A percentile compares a stretch with the other conserved stretches of the same genome.
Conservation (phyloP, 2,888 invertebrate species). For the Ichneumoninae sp. region DNA sequence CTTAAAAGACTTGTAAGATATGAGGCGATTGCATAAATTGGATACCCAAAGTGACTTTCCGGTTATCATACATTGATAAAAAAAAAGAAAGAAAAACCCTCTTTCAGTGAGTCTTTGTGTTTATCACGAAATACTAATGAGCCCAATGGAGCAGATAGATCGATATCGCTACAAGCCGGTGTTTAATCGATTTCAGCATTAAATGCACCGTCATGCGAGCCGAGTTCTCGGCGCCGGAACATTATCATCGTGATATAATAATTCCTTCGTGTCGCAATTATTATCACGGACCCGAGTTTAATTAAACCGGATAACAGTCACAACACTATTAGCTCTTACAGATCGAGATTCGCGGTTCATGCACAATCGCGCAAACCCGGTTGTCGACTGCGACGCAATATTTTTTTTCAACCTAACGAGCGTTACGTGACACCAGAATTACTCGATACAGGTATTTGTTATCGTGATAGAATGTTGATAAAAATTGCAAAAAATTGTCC, state of each 20-base stretch:
- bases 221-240: neutral
- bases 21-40: too few species aligned
- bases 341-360: neutral
- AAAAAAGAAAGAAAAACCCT: too few species aligned
- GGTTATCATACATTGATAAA: too few species aligned
- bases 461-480: neutral
- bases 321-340: constrained; percentile 10
- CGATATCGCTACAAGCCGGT: neutral
- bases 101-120: too few species aligned
- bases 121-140: neutral
- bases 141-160: neutral
- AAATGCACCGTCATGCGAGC: constrained; percentile 21
- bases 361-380: neutral
- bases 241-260: constrained; percentile 14
- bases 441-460: neutral
- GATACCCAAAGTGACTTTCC: too few species aligned
- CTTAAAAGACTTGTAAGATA: too few species aligned
- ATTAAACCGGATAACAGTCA: constrained; percentile 8
- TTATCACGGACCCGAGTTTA: constrained; percentile 1
- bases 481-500: neutral
- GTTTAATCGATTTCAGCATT: neutral
- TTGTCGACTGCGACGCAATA: neutral
- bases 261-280: constrained; percentile 14
- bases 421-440: neutral
- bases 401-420: neutral